Conservation (phyloP, 2,113 vertebrate genomes). For the Sula dactylatra region DNA sequence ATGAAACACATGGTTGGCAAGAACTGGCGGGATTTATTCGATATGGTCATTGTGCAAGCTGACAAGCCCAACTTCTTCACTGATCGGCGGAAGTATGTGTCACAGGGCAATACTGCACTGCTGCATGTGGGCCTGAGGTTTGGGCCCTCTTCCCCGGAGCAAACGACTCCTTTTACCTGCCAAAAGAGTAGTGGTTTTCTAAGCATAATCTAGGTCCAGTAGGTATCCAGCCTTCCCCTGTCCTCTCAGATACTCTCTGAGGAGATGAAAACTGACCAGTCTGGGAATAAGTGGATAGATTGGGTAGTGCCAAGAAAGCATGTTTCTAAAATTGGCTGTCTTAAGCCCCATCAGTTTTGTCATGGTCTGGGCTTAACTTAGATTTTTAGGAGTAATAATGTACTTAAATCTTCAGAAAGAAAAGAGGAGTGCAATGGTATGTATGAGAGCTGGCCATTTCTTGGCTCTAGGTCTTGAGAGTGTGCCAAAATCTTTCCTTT, state of each 20-base stretch:
- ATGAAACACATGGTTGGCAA: constrained; percentile 84
- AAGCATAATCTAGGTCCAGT: neutral
- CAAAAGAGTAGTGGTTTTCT: neutral
- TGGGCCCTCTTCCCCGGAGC: neutral
- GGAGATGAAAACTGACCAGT: neutral
- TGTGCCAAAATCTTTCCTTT: neutral
- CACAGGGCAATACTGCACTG: neutral
- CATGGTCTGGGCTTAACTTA: neutral
- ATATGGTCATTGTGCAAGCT: constrained; percentile 81
- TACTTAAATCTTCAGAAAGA: neutral
- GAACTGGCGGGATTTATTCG: constrained; percentile 80
- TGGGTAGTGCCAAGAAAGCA: neutral
- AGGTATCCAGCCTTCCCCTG: neutral
- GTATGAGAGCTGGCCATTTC: neutral
- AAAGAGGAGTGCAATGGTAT: neutral
- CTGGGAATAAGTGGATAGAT: neutral
- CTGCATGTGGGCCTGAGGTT: neutral
- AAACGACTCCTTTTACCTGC: neutral
- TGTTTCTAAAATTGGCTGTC: neutral
- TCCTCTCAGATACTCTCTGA: neutral
- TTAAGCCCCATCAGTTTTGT: neutral
- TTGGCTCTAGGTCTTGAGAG: neutral
- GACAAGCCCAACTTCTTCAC: constrained; percentile 85
- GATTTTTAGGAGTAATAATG: neutral
- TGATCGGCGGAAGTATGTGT: constrained; percentile 76